Percentiles rank a stretch among this genome's conserved stretches.
Evolutionary conservation across 2,113 vertebrate genomes (phyloP).

Genomic region (Seriola dumerili): DNA sequence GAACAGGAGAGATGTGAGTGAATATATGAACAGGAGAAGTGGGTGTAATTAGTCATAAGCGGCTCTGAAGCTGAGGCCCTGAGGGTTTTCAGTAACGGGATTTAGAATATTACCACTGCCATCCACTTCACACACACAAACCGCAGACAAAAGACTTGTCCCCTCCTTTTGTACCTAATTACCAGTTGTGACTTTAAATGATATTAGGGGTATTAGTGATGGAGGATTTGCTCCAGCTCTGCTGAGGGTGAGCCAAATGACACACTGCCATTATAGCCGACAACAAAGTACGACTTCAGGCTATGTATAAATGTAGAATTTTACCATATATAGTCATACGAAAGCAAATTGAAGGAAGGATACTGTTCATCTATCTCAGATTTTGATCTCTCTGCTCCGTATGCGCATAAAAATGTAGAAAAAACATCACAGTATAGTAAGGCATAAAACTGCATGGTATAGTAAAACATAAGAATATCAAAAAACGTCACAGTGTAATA

Average conservation of each 20-base stretch:
- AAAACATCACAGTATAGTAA: too few species aligned
- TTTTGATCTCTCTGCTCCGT: neutral
- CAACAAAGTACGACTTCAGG: neutral
- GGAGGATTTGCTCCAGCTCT: conserved; percentile 40
- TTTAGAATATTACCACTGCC: conserved; percentile 42
- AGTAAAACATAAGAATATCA: too few species aligned
- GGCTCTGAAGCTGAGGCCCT: conserved; percentile 21
- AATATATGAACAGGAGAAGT: conserved; percentile 44
- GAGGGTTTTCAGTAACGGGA: conserved; percentile 51
- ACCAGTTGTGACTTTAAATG: conserved; percentile 36
- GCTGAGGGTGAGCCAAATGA: conserved; percentile 24
- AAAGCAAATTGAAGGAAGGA: neutral
- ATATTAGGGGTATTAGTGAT: conserved; percentile 41
- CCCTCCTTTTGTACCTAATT: conserved; percentile 46
- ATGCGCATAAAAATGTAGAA: too few species aligned
- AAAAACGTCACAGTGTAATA: too few species aligned
- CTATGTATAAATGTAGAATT: conserved; percentile 15
- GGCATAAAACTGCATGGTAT: too few species aligned
- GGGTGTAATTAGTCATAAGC: conserved; percentile 60
- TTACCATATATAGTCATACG: neutral
- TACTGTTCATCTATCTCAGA: neutral
- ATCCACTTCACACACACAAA: conserved; percentile 14
- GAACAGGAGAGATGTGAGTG: conserved; percentile 24
- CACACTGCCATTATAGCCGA: conserved; percentile 18
- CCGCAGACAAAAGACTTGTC: conserved; percentile 29